Evolutionary conservation across 2,113 vertebrate genomes (phyloP), one percentile per base, ranked within the genome.

Genomic region (Lontra canadensis): DNA sequence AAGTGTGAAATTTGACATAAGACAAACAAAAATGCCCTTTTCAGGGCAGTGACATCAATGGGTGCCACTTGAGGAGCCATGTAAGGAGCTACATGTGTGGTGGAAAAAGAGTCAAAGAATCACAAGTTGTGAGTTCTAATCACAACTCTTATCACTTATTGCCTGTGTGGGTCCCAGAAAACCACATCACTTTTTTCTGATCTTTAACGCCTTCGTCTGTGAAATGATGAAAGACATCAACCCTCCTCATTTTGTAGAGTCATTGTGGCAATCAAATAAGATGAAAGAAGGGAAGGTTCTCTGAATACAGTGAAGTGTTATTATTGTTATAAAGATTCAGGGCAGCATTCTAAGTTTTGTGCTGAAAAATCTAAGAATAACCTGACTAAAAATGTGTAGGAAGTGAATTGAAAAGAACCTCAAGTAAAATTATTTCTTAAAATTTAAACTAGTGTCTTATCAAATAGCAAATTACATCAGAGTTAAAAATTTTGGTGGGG

Each of bases 351-450:
- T 96, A 95, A 94, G 44, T 86, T 92, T 42, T 57, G 5, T 73
- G 44, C 67, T 89, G 31, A 61, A 67, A 88, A 97, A 86, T 65
- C 67, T 94, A 95, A 97, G 97, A 97, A 88, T 94, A 94, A 69
- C 90, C 39, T 91, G 29, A 92, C 61, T 47, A 49, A 93, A 95
- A 95, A 49, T 23, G 20, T 93, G 65, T 92, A 93, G 86, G 36
- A 93, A 79, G 83, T 73, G 6, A 61, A 26, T 89, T 96, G 85
- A 74, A 95, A 95, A 95, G 88, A 92, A 90, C 7, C 26, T 86
- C 39, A 79, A 69, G 42, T 88, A 85, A 94, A 94, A 92, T 71
- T 90, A 67, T 80, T 74, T 87, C 94, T 88, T 87, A 2, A 67
- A 73, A 90, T 93, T 88, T 42, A 96, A 82, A 23, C 80, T 49